phyloP scores from a whole-genome alignment of 2,113 vertebrate genomes.

The Anser brachyrhynchus region DNA sequence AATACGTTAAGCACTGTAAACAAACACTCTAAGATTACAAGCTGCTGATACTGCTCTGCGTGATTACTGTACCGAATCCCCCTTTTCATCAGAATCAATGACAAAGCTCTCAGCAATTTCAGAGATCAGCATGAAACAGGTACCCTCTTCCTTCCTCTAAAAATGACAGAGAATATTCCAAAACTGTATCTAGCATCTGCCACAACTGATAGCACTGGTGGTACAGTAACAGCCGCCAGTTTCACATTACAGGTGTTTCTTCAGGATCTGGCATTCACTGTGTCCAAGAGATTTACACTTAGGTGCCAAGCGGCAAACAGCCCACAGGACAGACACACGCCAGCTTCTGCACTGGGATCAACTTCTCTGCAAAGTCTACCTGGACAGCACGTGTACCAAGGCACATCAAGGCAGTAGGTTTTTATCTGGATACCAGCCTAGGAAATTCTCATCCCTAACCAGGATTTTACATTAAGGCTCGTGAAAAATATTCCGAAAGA shows the following conservation, averaged over 20 bases:
- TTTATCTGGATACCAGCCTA: background rate
- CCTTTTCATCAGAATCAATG: background rate
- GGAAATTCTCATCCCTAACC: background rate
- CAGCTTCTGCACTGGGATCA: background rate
- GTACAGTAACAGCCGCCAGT: rapidly evolving
- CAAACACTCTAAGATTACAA: background rate
- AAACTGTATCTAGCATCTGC: background rate
- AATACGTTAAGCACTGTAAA: conserved; percentile 33
- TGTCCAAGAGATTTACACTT: background rate
- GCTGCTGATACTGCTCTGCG: background rate
- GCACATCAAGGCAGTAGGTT: rapidly evolving
- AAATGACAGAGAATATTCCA: background rate
- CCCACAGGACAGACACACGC: background rate
- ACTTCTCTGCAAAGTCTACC: background rate
- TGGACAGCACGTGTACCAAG: rapidly evolving
- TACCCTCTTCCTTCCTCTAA: background rate
- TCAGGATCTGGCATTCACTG: background rate
- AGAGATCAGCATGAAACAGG: background rate
- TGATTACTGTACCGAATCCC: background rate
- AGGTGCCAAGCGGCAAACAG: background rate
- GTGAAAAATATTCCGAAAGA: background rate
- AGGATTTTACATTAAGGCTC: background rate
- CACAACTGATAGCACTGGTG: rapidly evolving
- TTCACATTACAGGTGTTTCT: background rate
- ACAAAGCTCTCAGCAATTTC: background rate